A percentile compares a stretch with the other conserved stretches of the same genome.
These are phyloP conservation scores for Camelus bactrianus DNA, from an alignment of 2,113 vertebrate species.

Conservation along the genomic window DNA sequence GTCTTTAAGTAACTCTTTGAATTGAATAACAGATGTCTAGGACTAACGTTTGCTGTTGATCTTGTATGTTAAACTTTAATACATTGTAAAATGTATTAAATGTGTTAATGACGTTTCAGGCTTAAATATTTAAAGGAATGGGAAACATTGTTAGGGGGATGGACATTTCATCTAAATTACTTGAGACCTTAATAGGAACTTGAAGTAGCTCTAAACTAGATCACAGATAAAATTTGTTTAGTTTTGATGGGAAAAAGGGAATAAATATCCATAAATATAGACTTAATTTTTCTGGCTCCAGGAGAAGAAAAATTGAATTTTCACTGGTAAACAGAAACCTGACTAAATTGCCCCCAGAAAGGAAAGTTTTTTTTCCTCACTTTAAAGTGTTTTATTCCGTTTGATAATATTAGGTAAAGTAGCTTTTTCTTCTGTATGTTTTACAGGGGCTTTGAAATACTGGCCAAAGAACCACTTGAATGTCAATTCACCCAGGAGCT, in stretches of 20 bases:
- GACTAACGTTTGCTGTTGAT: not conserved
- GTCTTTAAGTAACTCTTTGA: not conserved
- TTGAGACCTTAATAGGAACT: conserved; percentile 14
- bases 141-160: not conserved
- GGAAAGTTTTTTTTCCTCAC: not conserved
- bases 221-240: not conserved
- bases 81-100: not conserved
- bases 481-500: not conserved
- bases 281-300: not conserved
- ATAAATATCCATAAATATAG: not conserved
- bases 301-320: conserved; percentile 49
- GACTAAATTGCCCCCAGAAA: not conserved
- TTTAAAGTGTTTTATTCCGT: not conserved
- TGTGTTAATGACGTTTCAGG: not conserved
- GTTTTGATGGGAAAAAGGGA: not conserved
- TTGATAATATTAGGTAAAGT: not conserved
- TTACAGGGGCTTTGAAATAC: not conserved
- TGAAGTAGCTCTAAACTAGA: conserved; percentile 32
- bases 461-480: not conserved
- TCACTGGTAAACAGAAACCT: not conserved
- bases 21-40: not conserved
- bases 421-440: not conserved
- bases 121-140: conserved; percentile 48
- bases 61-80: conserved; percentile 14
- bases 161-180: conserved; percentile 28